Percentiles rank a stretch among this genome's conserved stretches.
phyloP scores from a whole-genome alignment of 2,797 vertebrate genomes.

The Sebastes nivosus region DNA sequence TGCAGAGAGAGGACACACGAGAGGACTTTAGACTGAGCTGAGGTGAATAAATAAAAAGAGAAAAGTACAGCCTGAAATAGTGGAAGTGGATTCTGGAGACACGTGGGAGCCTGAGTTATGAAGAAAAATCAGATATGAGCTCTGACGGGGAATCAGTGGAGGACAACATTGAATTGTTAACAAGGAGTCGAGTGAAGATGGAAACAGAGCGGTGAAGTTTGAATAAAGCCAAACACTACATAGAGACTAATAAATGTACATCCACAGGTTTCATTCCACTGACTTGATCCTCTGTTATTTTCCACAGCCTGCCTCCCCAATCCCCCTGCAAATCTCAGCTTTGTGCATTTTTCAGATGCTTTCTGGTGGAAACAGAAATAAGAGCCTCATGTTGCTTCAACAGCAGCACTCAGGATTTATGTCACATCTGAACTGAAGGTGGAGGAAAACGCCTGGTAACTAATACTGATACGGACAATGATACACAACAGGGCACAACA shows the following conservation, averaged over 20 bases:
- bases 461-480: not conserved
- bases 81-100: not conserved
- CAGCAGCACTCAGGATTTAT: not conserved
- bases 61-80: not conserved
- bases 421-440: not conserved
- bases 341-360: slow-evolving; percentile 46
- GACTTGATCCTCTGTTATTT: slow-evolving; percentile 20
- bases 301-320: slow-evolving; percentile 6
- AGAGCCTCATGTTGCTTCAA: slow-evolving; percentile 7
- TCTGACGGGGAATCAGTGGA: not conserved
- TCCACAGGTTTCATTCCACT: slow-evolving; percentile 22
- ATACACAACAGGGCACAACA: not conserved
- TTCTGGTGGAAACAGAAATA: slow-evolving; percentile 28
- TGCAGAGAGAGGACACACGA: slow-evolving; percentile 46
- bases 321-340: slow-evolving; percentile 35
- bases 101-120: not conserved
- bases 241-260: slow-evolving; percentile 8
- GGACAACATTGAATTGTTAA: not conserved
- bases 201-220: not conserved
- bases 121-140: not conserved
- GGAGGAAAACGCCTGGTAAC: not conserved
- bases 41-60: not conserved
- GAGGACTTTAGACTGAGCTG: not conserved
- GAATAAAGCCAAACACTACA: not conserved
- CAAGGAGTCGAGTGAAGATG: not conserved